Conservation (phyloP, 2,888 invertebrate genomes). For the Acleris emargana region DNA sequence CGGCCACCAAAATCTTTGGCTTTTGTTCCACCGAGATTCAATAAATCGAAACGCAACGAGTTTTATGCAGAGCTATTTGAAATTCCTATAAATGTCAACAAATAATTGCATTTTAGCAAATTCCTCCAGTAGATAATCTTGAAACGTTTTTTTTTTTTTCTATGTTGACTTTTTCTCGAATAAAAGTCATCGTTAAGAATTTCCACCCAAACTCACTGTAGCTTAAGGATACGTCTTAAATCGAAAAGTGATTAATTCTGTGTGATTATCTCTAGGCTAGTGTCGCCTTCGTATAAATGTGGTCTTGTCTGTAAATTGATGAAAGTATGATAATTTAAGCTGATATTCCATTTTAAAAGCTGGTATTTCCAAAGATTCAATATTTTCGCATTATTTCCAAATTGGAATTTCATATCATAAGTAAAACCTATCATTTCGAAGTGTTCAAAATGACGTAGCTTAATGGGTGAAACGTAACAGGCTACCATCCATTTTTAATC, state of each 20-base stretch:
- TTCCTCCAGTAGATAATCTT: neutral
- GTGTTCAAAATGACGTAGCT: no score
- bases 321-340: neutral
- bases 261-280: constrained; percentile 31
- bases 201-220: constrained; percentile 10
- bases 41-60: no score
- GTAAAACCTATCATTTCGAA: no score
- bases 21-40: no score
- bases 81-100: no score
- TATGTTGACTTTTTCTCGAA: neutral
- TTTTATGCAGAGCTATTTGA: no score
- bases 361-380: no score
- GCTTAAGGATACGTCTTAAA: constrained; percentile 19
- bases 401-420: no score
- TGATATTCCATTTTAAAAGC: constrained; percentile 1
- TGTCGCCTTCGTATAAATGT: constrained; percentile 19
- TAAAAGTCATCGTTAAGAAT: neutral
- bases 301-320: constrained; percentile 14
- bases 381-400: no score
- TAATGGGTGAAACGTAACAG: no score
- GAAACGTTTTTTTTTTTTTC: neutral
- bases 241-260: constrained; percentile 34
- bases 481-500: no score
- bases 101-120: neutral
- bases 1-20: no score